Conservation (phyloP, 2,797 vertebrate genomes). For the Hypotaenidia philippensis region DNA sequence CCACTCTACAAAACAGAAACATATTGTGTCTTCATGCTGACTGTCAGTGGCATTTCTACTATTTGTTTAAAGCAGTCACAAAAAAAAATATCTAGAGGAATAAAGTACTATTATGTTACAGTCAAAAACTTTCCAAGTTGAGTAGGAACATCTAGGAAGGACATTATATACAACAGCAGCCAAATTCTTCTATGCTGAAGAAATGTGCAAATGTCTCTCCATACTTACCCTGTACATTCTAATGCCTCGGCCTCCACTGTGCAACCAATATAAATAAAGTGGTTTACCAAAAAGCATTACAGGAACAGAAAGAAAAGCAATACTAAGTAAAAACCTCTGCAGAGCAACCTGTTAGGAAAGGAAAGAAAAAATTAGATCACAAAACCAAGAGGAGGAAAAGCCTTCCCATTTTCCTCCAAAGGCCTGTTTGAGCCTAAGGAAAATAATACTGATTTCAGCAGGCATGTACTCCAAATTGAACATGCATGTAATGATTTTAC, state of each 20-base stretch:
- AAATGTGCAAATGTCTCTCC: fast-evolving
- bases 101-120: fast-evolving
- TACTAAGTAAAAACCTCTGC: conserved; percentile 87
- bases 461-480: background rate
- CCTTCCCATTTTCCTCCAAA: background rate
- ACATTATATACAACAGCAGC: background rate
- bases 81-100: background rate
- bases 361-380: background rate
- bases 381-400: background rate
- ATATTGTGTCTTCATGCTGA: background rate
- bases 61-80: background rate
- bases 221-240: conserved; percentile 87
- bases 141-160: background rate
- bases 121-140: background rate
- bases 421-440: background rate
- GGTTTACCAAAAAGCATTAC: conserved; percentile 95
- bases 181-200: background rate
- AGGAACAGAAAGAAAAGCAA: conserved; percentile 89
- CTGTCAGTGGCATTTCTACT: background rate
- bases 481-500: background rate
- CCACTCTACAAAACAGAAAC: conserved; percentile 80
- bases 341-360: conserved; percentile 81
- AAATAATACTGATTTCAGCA: background rate
- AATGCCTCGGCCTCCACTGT: conserved; percentile 88
- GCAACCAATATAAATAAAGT: conserved; percentile 92